Evolutionary conservation across 2,888 invertebrate species (phyloP), one percentile per base, ranked within the genome.

Genomic region (Agonum fuliginosum): DNA sequence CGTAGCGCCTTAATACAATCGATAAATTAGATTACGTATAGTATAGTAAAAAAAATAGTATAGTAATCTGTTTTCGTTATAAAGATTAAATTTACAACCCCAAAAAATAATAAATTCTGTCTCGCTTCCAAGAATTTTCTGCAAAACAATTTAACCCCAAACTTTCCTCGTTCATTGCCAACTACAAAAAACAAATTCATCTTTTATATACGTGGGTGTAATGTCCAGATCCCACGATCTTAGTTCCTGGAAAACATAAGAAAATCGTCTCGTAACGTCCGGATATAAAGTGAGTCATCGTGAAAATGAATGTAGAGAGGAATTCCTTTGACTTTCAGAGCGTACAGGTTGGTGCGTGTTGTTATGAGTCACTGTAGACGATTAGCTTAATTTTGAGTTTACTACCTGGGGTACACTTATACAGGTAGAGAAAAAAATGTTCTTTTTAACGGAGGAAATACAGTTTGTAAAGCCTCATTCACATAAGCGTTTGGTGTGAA

Each of bases 241-340:
- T 0, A 30, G 14, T 62, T 62, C 58, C 30, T 27, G 30, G 58
- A 62, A 62, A 62, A 62, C 10, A 30, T 24, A 62, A 62, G 17
- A 30, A 62, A 62, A 62, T 30, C 24, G 37, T n/a, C n/a, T n/a
- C n/a, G n/a, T n/a, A n/a, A n/a, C 46, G 14, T 46, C 17, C 58
- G 58, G 58, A 62, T 62, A 62, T 62, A 27, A 17, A 27, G 17
- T 62, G 58, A 62, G 30, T 62, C 58, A 62, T 62, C 58, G 58
- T 27, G 58, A 30, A 62, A 48, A 30, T 48, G 19, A 30, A 62
- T 30, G 58, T 2, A 62, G 30, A 14, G n/a, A 10, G 14, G 30
- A 62, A 62, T 62, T 27, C 30, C 27, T 27, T 62, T 62, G 30
- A 30, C 10, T 12, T 10, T n/a, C 37, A 12, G 12, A 58, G 27